These are phyloP conservation scores for Hipparchia sbordonii DNA, from an alignment of 2,888 invertebrate genomes.

Conservation along the genomic window DNA sequence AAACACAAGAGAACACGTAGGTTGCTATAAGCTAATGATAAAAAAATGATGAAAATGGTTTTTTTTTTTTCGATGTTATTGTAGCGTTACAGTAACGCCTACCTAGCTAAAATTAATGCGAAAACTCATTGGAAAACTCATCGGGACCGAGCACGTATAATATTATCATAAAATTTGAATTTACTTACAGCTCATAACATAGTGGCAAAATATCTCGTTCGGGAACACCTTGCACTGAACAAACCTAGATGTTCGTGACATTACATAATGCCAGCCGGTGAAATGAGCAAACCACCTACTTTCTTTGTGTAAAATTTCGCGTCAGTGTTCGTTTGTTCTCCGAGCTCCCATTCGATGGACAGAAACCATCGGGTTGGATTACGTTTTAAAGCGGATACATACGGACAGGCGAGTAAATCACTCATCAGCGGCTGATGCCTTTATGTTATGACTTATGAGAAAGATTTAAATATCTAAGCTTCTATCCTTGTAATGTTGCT, in stretches of 20 bases:
- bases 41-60: neutral
- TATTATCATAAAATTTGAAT: slow-evolving; percentile 33
- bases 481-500: neutral
- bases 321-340: slow-evolving; percentile 57
- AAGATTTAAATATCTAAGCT: neutral
- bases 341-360: slow-evolving; percentile 50
- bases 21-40: too few species aligned
- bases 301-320: slow-evolving; percentile 55
- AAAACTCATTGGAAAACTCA: slow-evolving; percentile 14
- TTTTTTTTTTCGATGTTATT: neutral
- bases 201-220: slow-evolving; percentile 16
- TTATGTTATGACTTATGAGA: neutral
- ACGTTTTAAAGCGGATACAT: neutral
- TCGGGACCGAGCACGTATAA: slow-evolving; percentile 12
- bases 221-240: slow-evolving; percentile 28
- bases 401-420: neutral
- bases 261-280: slow-evolving; percentile 41
- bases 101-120: neutral
- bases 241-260: slow-evolving; percentile 34
- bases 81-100: neutral
- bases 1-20: too few species aligned
- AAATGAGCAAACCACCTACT: slow-evolving; percentile 51
- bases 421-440: slow-evolving; percentile 1
- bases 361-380: slow-evolving; percentile 48
- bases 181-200: slow-evolving; percentile 13